Evolutionary conservation across 2,888 invertebrate genomes (phyloP).

Genomic region (Drosophila macrothrix): DNA sequence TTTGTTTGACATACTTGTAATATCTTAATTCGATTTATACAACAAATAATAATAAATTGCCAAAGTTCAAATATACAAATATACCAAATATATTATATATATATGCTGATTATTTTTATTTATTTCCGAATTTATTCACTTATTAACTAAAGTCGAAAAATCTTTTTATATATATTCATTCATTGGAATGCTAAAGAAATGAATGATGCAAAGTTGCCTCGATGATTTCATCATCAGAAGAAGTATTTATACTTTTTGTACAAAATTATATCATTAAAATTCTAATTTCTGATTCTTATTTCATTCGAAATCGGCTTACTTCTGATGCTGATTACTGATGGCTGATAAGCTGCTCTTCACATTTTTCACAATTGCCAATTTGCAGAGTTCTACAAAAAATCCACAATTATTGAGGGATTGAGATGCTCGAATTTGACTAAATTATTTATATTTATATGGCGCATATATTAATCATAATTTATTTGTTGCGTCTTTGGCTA

Average conservation of each 20-base stretch:
- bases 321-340: neutral
- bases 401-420: neutral
- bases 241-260: neutral
- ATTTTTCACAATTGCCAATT: slow-evolving; percentile 3
- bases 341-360: neutral
- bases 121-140: neutral
- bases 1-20: neutral
- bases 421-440: slow-evolving; percentile 1
- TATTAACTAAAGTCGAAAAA: neutral
- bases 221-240: slow-evolving; percentile 17
- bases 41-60: neutral
- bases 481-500: neutral
- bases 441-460: slow-evolving; percentile 5
- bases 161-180: neutral
- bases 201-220: slow-evolving; percentile 11
- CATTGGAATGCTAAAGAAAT: neutral
- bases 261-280: neutral
- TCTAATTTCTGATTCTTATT: too few species aligned
- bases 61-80: neutral
- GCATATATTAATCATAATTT: slow-evolving; percentile 8
- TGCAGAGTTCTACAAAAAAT: neutral
- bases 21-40: neutral
- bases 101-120: neutral
- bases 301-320: neutral
- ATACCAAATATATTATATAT: too few species aligned